A percentile compares a stretch with the other conserved stretches of the same genome.
Evolutionary conservation across 1,140 invertebrate species (phyloP).

Genomic region (Vanessa tameamea): DNA sequence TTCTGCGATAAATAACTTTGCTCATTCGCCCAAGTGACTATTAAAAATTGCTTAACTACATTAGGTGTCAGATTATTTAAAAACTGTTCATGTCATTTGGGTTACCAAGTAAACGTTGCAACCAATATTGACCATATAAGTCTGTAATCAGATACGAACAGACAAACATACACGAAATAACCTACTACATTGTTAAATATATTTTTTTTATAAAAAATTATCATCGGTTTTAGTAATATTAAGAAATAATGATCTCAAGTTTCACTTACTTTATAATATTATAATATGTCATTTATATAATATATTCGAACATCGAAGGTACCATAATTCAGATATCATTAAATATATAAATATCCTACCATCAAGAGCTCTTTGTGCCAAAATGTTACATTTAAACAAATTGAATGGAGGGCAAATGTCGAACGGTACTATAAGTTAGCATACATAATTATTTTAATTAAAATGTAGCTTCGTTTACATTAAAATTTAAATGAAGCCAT

Average conservation of each 20-base stretch:
- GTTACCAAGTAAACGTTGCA: too few species aligned
- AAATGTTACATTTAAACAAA: background rate
- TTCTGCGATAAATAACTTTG: background rate
- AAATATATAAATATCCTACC: too few species aligned
- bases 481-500: background rate
- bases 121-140: too few species aligned
- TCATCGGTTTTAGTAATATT: background rate
- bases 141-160: too few species aligned
- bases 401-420: background rate
- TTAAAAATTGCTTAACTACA: background rate
- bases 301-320: background rate
- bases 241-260: background rate
- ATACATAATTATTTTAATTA: too few species aligned
- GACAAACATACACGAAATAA: too few species aligned
- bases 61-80: too few species aligned
- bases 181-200: too few species aligned
- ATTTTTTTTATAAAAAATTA: too few species aligned
- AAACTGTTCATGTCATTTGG: too few species aligned
- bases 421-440: too few species aligned
- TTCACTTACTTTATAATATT: background rate
- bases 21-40: background rate
- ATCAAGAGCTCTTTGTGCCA: slow-evolving; percentile 1
- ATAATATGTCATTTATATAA: background rate
- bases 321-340: background rate
- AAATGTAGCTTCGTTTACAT: background rate